phyloP scores from a whole-genome alignment of 2,113 vertebrate genomes.

The Lathamus discolor region DNA sequence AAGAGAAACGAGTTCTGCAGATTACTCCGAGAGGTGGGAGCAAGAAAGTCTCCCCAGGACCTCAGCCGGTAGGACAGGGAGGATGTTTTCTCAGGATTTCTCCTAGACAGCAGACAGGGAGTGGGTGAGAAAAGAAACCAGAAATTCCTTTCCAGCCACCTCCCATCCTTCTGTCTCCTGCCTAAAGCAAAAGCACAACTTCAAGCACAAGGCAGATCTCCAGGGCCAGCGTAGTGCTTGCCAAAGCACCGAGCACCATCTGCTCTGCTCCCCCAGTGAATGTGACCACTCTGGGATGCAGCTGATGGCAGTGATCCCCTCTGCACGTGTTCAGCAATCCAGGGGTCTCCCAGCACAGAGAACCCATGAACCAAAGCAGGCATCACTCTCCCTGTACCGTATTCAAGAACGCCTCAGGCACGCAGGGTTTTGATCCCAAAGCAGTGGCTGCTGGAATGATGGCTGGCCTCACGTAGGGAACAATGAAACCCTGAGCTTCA shows the following conservation, averaged over 20 bases:
- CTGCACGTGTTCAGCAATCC: background rate
- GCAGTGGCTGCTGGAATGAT: background rate
- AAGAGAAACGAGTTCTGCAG: background rate
- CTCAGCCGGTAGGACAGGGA: background rate
- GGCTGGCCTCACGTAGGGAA: background rate
- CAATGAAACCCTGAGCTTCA: background rate
- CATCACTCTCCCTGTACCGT: background rate
- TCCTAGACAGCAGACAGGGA: background rate
- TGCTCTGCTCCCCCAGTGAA: accelerated
- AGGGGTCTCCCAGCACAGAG: background rate
- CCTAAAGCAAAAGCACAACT: background rate
- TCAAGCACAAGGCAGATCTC: accelerated
- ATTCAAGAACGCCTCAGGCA: background rate
- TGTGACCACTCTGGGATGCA: accelerated
- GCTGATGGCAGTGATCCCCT: background rate
- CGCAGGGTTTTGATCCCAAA: background rate
- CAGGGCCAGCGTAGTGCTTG: accelerated
- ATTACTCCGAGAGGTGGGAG: background rate
- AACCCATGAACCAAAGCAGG: background rate
- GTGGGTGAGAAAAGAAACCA: background rate
- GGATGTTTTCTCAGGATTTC: background rate
- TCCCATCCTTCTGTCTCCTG: background rate
- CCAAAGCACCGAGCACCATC: background rate
- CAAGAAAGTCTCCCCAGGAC: background rate
- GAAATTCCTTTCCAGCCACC: background rate